Conservation (phyloP, 2,888 invertebrate species). For the Branchellion lobata region DNA sequence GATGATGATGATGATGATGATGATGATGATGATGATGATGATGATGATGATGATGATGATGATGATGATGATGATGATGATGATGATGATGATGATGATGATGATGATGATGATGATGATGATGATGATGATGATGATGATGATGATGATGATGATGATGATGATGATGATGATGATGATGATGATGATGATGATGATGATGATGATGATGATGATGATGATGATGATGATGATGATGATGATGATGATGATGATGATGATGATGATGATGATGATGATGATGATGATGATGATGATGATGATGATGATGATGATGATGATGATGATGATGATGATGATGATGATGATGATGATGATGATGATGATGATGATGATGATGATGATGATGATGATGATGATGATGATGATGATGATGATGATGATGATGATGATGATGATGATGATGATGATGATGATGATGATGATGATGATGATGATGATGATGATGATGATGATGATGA, state of each 20-base stretch:
- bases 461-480: constrained; percentile 14
- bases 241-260: no score
- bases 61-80: constrained; percentile 1
- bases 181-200: constrained; percentile 25
- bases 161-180: constrained; percentile 20
- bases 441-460: constrained; percentile 24
- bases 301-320: constrained; percentile 29
- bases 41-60: constrained; percentile 15
- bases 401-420: constrained; percentile 30
- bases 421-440: constrained; percentile 21
- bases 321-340: constrained; percentile 26
- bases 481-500: constrained; percentile 12
- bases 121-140: constrained; percentile 8
- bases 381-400: constrained; percentile 34
- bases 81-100: constrained; percentile 30
- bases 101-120: constrained; percentile 17
- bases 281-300: constrained; percentile 8
- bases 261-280: constrained; percentile 27
- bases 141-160: constrained; percentile 6
- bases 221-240: no score
- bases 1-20: constrained; percentile 31
- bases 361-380: constrained; percentile 30
- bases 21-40: constrained; percentile 12
- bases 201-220: constrained; percentile 2
- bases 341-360: constrained; percentile 34